Conservation (phyloP, 1,140 invertebrate species). For the Lucilia sericata region DNA sequence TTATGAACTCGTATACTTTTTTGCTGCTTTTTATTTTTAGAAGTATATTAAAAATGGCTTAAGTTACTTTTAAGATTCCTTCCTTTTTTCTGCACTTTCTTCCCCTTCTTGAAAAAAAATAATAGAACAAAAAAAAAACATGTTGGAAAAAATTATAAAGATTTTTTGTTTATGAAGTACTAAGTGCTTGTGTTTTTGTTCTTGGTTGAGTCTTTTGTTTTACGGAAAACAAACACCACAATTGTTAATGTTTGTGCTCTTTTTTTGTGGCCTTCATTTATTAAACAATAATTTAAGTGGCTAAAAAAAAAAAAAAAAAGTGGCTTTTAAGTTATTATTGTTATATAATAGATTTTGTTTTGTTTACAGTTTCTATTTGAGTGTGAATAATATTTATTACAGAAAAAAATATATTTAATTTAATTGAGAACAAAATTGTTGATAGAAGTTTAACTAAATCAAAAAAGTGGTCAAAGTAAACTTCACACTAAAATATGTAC, state of each 20-base stretch:
- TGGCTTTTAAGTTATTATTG: conserved; percentile 13
- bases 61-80: conserved; percentile 41
- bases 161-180: not conserved
- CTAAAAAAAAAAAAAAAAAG: conserved; percentile 24
- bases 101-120: not conserved
- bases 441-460: too few relatives aligned
- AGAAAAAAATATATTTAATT: too few relatives aligned
- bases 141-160: not conserved
- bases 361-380: not conserved
- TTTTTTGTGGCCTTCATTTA: not conserved
- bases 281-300: conserved; percentile 37
- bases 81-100: not conserved
- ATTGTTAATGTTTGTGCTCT: not conserved
- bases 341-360: not conserved
- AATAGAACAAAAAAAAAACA: not conserved
- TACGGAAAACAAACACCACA: conserved; percentile 3
- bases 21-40: conserved; percentile 13
- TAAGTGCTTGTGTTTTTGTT: conserved; percentile 24
- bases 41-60: conserved; percentile 42
- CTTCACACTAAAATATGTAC: too few relatives aligned
- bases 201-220: conserved; percentile 21
- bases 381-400: not conserved
- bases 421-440: too few relatives aligned
- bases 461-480: too few relatives aligned
- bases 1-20: not conserved